Evolutionary conservation across 2,113 vertebrate genomes (phyloP).

Genomic region (Eolophus roseicapilla): DNA sequence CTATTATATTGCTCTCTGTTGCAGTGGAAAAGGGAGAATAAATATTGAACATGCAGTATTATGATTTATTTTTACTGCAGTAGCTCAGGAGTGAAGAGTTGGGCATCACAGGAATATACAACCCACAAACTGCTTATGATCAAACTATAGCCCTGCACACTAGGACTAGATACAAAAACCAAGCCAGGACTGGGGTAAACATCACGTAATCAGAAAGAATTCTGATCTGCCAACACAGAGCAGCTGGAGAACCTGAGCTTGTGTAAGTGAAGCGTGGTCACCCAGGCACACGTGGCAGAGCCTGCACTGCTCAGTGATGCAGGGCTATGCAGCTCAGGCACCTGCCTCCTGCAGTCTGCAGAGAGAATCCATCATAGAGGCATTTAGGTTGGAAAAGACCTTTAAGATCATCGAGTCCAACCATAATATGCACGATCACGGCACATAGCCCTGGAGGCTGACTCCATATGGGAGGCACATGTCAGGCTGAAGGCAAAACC

Average conservation of each 20-base stretch:
- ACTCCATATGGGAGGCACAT: constrained; percentile 21
- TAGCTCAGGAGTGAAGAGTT: not conserved
- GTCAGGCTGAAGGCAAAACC: not conserved
- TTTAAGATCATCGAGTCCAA: not conserved
- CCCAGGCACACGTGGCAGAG: not conserved
- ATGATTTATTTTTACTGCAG: not conserved
- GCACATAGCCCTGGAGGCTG: not conserved
- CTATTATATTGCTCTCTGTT: not conserved
- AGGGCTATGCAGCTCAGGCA: not conserved
- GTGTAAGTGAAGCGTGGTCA: not conserved
- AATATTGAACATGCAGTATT: not conserved
- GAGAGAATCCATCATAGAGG: not conserved
- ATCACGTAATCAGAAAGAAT: not conserved
- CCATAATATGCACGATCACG: accelerated
- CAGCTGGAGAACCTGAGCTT: not conserved
- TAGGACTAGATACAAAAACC: not conserved
- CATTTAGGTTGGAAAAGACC: not conserved
- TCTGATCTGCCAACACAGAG: accelerated
- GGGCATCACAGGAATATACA: not conserved
- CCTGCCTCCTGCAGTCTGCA: not conserved
- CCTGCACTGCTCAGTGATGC: accelerated
- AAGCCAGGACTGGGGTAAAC: not conserved
- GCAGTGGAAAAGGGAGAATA: not conserved
- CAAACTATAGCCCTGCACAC: not conserved
- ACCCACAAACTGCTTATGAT: not conserved